These are phyloP conservation scores for Laterallus jamaicensis DNA, from an alignment of 2,113 vertebrate genomes.

Conservation along the genomic window DNA sequence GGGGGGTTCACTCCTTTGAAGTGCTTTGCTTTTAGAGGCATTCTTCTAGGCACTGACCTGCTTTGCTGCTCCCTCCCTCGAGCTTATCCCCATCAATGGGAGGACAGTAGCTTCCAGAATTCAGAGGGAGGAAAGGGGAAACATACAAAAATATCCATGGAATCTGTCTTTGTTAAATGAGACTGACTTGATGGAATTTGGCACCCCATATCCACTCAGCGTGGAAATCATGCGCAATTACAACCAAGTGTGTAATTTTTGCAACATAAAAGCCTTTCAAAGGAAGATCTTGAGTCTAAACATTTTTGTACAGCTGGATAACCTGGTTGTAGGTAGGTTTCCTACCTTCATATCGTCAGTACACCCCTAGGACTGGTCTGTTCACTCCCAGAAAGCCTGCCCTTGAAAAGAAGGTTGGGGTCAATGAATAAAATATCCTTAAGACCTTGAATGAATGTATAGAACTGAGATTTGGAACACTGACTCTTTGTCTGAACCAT, in stretches of 20 bases:
- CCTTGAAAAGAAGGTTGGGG: neutral
- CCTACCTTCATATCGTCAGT: neutral
- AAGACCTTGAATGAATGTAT: neutral
- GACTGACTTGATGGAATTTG: constrained; percentile 47
- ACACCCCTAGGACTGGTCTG: neutral
- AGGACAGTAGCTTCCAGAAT: constrained; percentile 4
- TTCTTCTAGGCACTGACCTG: neutral
- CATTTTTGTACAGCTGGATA: neutral
- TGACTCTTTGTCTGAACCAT: neutral
- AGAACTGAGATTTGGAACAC: neutral
- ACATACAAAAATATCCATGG: constrained; percentile 61
- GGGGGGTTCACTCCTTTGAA: neutral
- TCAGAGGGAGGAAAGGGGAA: neutral
- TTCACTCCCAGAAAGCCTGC: neutral
- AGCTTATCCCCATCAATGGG: neutral
- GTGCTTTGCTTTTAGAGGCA: constrained; percentile 20
- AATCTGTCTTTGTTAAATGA: constrained; percentile 44
- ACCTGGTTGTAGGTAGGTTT: neutral
- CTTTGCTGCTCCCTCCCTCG: constrained; percentile 27
- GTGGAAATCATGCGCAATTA: neutral
- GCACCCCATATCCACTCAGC: neutral
- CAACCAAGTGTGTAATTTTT: neutral
- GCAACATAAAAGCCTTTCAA: constrained; percentile 10
- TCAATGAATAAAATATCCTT: neutral
- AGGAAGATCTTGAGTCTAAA: neutral